phyloP scores from a whole-genome alignment of 1,140 invertebrate species.

The Microvelia longipes region DNA sequence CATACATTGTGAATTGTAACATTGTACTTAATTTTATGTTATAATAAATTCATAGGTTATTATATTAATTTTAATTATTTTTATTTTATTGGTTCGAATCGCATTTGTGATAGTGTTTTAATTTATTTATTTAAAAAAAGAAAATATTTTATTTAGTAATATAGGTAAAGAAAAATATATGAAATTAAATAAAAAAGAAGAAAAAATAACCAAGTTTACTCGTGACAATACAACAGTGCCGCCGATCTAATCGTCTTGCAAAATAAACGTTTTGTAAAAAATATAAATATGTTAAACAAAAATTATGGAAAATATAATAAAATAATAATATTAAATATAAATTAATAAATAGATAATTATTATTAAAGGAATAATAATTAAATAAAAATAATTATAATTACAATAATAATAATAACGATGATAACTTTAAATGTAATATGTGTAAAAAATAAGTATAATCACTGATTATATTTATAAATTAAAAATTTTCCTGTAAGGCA shows the following conservation, averaged over 20 bases:
- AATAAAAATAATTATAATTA: neutral
- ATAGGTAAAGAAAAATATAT: neutral
- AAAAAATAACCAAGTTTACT: neutral
- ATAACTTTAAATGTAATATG: no score
- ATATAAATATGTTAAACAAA: neutral
- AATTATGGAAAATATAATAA: neutral
- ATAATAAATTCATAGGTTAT: neutral
- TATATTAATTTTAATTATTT: neutral
- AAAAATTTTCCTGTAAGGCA: no score
- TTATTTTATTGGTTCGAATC: neutral
- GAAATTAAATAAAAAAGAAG: neutral
- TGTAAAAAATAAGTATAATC: no score
- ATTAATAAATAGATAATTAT: neutral
- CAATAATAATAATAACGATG: no score
- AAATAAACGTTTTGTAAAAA: neutral
- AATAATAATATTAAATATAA: neutral
- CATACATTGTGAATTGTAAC: neutral
- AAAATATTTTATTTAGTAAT: neutral
- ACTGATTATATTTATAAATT: no score
- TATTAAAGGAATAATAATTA: neutral
- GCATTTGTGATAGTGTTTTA: neutral
- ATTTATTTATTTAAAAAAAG: neutral
- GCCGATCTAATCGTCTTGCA: neutral
- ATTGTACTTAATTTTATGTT: neutral
- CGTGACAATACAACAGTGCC: slow-evolving; percentile 2